Percentiles rank a stretch among this genome's conserved stretches.
Evolutionary conservation across 2,888 invertebrate species (phyloP).

Genomic region (Acronicta aceris): DNA sequence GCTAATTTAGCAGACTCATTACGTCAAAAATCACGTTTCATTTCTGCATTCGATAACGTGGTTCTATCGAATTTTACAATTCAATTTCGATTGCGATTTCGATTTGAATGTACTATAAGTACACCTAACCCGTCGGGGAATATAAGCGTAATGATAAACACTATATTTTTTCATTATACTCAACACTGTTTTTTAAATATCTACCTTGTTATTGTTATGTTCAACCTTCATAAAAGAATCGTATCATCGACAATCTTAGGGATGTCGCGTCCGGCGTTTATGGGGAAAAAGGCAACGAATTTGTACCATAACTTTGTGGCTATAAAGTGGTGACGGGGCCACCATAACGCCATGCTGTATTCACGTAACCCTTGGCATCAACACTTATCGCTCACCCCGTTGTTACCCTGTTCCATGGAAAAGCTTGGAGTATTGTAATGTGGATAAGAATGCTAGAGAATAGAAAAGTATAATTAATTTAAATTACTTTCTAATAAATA

Average conservation of each 20-base stretch:
- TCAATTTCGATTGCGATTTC: too few species aligned
- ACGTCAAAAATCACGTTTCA: too few species aligned
- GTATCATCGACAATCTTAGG: slow-evolving; percentile 40
- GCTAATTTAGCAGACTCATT: too few species aligned
- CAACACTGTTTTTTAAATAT: too few species aligned
- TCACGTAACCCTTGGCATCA: slow-evolving; percentile 55
- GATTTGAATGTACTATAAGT: too few species aligned
- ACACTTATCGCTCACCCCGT: slow-evolving; percentile 63
- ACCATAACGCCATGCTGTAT: slow-evolving; percentile 56
- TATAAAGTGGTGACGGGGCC: slow-evolving; percentile 58
- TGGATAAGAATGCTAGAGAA: slow-evolving; percentile 37
- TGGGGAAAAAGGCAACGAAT: slow-evolving; percentile 48
- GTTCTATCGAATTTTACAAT: too few species aligned
- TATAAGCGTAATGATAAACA: too few species aligned
- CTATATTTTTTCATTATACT: too few species aligned
- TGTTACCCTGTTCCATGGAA: slow-evolving; percentile 47
- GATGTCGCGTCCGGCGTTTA: slow-evolving; percentile 6
- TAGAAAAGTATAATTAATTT: too few species aligned
- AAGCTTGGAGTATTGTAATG: slow-evolving; percentile 1
- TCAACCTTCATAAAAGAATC: slow-evolving; percentile 28
- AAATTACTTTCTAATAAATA: too few species aligned
- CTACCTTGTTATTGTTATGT: not conserved
- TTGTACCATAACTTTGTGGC: slow-evolving; percentile 54
- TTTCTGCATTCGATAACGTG: too few species aligned
- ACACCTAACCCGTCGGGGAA: too few species aligned